Conservation (phyloP, 1,140 invertebrate species). For the Drosophila carrolli region DNA sequence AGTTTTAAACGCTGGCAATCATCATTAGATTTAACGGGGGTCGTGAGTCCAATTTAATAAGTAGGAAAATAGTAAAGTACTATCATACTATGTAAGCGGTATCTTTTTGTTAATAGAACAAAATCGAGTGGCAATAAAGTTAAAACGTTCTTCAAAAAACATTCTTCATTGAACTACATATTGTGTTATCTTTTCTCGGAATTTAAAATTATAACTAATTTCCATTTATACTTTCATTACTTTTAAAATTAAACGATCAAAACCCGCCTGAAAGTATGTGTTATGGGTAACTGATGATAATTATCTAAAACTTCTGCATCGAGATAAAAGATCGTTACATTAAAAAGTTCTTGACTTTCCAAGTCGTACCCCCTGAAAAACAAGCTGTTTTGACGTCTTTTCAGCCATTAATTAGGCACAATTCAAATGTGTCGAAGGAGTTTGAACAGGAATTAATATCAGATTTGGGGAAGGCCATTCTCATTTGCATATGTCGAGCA, state of each 20-base stretch:
- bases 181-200: no score
- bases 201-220: no score
- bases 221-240: no score
- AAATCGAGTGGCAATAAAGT: not conserved
- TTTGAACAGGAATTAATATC: conserved; percentile 19
- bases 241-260: not conserved
- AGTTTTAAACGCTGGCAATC: conserved; percentile 5
- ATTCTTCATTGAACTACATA: no score
- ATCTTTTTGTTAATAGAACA: not conserved
- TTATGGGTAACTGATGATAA: no score
- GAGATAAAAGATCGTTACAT: not conserved
- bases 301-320: not conserved
- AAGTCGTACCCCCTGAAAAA: not conserved
- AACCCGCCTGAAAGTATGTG: conserved; percentile 31
- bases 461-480: conserved; percentile 23
- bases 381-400: not conserved
- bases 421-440: conserved; percentile 16
- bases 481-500: conserved; percentile 30
- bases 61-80: conserved; percentile 5
- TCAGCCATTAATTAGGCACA: conserved; percentile 18
- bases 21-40: conserved; percentile 1
- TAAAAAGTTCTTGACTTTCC: not conserved
- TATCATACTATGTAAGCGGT: not conserved
- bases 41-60: conserved; percentile 2
- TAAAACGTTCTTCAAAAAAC: no score